Percentiles rank a stretch among this genome's conserved stretches.
These are phyloP conservation scores for Polydrusus cervinus DNA, from an alignment of 2,888 invertebrate genomes.

Conservation along the genomic window DNA sequence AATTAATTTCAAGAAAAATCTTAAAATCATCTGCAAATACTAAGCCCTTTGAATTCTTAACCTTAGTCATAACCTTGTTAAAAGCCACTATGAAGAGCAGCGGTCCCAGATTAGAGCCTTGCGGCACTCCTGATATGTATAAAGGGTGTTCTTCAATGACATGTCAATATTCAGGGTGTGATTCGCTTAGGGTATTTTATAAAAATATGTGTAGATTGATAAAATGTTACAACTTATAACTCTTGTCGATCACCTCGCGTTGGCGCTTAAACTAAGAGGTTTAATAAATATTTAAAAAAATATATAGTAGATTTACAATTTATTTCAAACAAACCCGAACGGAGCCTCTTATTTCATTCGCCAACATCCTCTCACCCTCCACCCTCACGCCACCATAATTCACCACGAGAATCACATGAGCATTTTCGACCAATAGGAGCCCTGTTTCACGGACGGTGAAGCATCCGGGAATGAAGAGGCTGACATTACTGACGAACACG, in stretches of 20 bases:
- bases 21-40: too few species aligned
- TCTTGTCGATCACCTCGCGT: not conserved
- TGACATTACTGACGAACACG: constrained; percentile 83
- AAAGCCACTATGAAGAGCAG: too few species aligned
- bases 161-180: too few species aligned
- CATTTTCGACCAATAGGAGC: constrained; percentile 69
- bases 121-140: too few species aligned
- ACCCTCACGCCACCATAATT: constrained; percentile 15
- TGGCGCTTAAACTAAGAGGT: not conserved
- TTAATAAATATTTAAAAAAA: not conserved
- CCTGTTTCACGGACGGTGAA: constrained; percentile 75
- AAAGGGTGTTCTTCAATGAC: too few species aligned
- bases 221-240: not conserved
- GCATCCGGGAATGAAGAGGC: constrained; percentile 77
- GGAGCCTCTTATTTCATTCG: not conserved
- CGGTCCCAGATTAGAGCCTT: too few species aligned
- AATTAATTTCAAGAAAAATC: too few species aligned
- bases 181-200: too few species aligned
- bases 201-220: too few species aligned
- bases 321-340: not conserved
- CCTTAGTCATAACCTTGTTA: too few species aligned
- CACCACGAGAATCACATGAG: constrained; percentile 27
- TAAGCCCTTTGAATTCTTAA: too few species aligned
- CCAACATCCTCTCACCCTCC: not conserved
- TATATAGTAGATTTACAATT: not conserved